Conservation (phyloP, 64 coral and sea anemone genomes). For the Stichodactyla helianthus region DNA sequence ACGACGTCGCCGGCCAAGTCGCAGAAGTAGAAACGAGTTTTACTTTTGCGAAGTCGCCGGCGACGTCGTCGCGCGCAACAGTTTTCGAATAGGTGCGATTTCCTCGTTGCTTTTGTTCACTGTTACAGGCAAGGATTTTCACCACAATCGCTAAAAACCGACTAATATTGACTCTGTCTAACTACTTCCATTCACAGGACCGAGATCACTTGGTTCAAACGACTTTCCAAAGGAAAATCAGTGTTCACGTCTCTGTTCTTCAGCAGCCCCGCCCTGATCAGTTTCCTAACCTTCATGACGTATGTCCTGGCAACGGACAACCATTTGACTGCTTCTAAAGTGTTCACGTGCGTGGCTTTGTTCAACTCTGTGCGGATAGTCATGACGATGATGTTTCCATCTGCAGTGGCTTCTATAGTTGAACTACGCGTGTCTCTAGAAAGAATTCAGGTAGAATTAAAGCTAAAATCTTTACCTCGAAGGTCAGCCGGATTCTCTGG, state of each 20-base stretch:
- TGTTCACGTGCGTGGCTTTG: constrained; percentile 21
- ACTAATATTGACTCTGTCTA: too few relatives aligned
- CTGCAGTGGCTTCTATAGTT: background rate
- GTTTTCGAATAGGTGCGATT: too few relatives aligned
- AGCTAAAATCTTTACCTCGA: background rate
- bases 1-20: too few relatives aligned
- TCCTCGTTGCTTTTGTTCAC: too few relatives aligned
- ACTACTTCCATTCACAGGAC: background rate
- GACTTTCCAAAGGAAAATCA: background rate
- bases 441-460: constrained; percentile 1
- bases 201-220: background rate
- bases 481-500: too few relatives aligned
- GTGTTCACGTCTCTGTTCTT: constrained; percentile 19
- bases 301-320: constrained; percentile 8
- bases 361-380: constrained; percentile 3
- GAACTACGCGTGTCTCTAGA: background rate
- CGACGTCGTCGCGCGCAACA: too few relatives aligned
- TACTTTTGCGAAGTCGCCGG: too few relatives aligned
- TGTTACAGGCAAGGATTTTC: too few relatives aligned
- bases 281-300: constrained; percentile 25
- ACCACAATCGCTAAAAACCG: too few relatives aligned
- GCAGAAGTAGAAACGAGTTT: too few relatives aligned
- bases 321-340: background rate
- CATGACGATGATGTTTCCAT: constrained; percentile 15
- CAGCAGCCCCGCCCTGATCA: constrained; percentile 13